Evolutionary conservation across 2,797 vertebrate species (phyloP).

Genomic region (Phrynocephalus forsythii): DNA sequence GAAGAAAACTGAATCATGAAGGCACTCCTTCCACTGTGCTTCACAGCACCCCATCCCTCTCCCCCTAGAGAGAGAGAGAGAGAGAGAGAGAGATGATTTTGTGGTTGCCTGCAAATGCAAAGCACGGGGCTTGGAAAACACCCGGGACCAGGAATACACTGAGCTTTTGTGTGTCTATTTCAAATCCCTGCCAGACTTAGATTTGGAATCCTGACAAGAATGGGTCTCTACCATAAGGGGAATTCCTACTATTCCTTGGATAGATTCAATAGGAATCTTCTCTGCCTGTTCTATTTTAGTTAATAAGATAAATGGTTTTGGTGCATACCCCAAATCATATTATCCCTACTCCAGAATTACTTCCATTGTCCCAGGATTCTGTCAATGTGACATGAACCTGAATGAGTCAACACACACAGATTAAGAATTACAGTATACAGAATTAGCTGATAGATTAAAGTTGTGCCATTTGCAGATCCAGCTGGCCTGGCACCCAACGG

Average conservation of each 20-base stretch:
- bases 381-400: neutral
- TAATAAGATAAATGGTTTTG: neutral
- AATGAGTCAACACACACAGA: neutral
- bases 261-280: neutral
- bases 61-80: neutral
- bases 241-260: conserved; percentile 6
- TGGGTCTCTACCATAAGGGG: neutral
- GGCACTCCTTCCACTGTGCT: neutral
- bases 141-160: neutral
- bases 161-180: conserved; percentile 5
- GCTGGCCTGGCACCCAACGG: neutral
- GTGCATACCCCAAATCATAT: neutral
- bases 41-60: neutral
- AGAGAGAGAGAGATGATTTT: neutral
- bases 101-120: conserved; percentile 37
- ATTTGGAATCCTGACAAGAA: neutral
- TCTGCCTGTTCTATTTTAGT: neutral
- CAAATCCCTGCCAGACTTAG: neutral
- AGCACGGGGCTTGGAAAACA: conserved; percentile 29
- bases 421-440: neutral
- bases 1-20: conserved; percentile 40
- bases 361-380: neutral
- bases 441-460: neutral
- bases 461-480: too few species aligned
- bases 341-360: neutral